Evolutionary conservation across 2,113 vertebrate species (phyloP), one percentile per base, ranked within the genome.

Genomic region (Semnornis frantzii): DNA sequence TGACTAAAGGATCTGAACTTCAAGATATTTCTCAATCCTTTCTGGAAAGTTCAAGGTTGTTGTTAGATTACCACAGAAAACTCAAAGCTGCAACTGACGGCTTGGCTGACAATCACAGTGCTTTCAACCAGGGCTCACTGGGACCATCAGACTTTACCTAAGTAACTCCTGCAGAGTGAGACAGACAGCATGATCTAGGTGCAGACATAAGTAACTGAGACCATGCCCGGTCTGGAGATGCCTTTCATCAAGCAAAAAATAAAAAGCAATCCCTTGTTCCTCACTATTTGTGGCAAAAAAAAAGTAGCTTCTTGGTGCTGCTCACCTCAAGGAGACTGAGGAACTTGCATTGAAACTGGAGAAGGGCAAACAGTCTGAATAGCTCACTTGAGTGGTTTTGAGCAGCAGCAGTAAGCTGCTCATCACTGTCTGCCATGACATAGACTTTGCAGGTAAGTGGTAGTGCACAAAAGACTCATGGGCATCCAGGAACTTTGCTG

Each of bases 1-100:
- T 97, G 94, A 95, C 94, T 95, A 85, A 95, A 94, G 73, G 65
- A 93, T 72, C 76, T 91, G 94, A 91, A 85, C 62, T 84, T 83
- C 82, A 90, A 85, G 82, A 34, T 89, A 91, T 96, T 95, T 94
- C 93, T 95, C 87, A 93, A 72, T 80, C 34, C 66, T 15, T 95
- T 97, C 76, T 90, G 82, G 73, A 88, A 96, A 93, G 90, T 92
- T 90, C 85, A 87, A 94, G 65, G 57, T 69, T 91, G 52, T 87
- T 87, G 65, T 85, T 74, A 85, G 73, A 92, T 78, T 85, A 92
- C 77, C 46, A 73, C 59, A 69, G 81, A 90, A 95, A 87, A 90
- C 55, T 44, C 80, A 92, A 78, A 81, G 80, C 58, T 34, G 3
- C 50, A 24, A 63, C 44, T 74, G 55, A 94, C 62, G 58, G 44